Conservation (phyloP, 2,113 vertebrate genomes). For the Brachypodius melanocephalos region DNA sequence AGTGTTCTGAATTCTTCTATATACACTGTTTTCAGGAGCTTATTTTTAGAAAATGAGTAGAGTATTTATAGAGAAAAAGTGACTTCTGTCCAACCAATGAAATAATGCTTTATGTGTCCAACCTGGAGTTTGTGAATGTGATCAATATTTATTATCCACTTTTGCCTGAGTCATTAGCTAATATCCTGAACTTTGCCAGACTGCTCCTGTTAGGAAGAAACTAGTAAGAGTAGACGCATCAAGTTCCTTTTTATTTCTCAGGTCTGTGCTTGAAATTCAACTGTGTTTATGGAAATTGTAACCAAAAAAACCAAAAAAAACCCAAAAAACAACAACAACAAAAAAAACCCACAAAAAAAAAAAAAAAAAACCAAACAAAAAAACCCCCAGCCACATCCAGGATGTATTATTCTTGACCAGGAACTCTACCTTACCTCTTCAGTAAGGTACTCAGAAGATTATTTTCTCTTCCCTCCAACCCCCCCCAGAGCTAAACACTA, state of each 20-base stretch:
- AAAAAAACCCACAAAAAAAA: too few relatives aligned
- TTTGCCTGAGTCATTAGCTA: background rate
- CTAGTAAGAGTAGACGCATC: background rate
- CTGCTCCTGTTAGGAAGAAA: background rate
- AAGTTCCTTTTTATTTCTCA: background rate
- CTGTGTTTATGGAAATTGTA: background rate
- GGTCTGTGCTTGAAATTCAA: background rate
- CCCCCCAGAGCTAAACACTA: background rate
- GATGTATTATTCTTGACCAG: background rate
- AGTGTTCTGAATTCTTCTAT: background rate
- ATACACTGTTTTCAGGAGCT: background rate
- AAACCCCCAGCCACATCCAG: too few relatives aligned
- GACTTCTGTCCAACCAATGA: background rate
- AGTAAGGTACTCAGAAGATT: background rate
- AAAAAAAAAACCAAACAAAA: too few relatives aligned
- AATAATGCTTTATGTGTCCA: background rate
- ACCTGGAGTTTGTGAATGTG: background rate
- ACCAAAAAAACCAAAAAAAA: too few relatives aligned
- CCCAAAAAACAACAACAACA: too few relatives aligned
- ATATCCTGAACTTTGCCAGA: background rate
- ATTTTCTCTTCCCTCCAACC: background rate
- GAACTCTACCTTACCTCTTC: background rate
- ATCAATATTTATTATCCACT: constrained; percentile 19
- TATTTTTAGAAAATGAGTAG: background rate
- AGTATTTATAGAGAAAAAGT: background rate